Base-by-base conservation (phyloP, 2,888 invertebrate genomes). In the Gastrophysa polygoni region DNA sequence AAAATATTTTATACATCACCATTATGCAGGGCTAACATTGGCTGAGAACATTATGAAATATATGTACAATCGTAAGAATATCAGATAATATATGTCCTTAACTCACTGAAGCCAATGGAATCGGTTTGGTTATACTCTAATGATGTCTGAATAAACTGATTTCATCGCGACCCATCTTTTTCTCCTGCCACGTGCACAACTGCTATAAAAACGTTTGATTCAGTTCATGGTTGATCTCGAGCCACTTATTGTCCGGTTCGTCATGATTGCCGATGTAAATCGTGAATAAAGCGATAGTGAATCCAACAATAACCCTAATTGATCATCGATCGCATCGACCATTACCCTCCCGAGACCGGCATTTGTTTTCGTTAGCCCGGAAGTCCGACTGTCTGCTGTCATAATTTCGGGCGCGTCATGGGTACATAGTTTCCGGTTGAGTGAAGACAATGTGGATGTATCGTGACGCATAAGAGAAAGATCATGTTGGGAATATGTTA, bases 381-480 rank as follows among this genome's bases (percentile, higher is more conserved):
- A 64, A 55, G 50, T 57, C 17, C 20, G 24, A 54, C 48, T 55
- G 47, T 64, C 43, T 54, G 17, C 34, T 54, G 54, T 54, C 43
- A 17, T 34, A 34, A 52, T 64, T 73, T 72, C 66, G 68, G 71
- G 71, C 51, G 66, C 72, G 72, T 73, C 73, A 72, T n/a, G n/a
- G 68, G 71, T 69, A 57, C 62, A 69, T 70, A 72, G 71, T 73
- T 73, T 75, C 75, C 74, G 72, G 72, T 62, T 32, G 29, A 55
- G 17, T 24, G 47, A 46, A 18, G 58, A 62, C 57, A 57, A 60
- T 65, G 58, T n/a, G 24, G n/a, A 21, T 58, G 43, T 11, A 14
- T 38, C 34, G 28, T 57, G 49, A 21, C 24, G 38, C 28, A 43
- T 49, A 57, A 24, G 18, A 34, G 47, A 47, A 17, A n/a, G 57